Conservation (phyloP, 1,140 invertebrate species). For the Calliphora vicina region DNA sequence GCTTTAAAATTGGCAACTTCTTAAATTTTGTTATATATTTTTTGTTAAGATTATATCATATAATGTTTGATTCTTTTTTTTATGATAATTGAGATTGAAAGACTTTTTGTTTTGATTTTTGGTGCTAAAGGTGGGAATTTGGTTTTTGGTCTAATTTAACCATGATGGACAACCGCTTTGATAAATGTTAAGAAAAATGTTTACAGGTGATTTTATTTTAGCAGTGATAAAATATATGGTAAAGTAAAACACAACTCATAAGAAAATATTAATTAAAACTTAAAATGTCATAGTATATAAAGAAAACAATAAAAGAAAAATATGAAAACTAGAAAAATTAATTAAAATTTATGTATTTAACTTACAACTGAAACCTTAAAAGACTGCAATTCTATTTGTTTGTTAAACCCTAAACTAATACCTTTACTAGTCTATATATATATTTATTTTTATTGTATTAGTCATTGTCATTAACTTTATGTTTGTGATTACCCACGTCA, state of each 20-base stretch:
- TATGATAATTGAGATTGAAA: not conserved
- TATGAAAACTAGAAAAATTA: not conserved
- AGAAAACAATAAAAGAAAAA: not conserved
- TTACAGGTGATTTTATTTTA: not conserved
- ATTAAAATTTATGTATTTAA: not conserved
- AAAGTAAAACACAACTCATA: not conserved
- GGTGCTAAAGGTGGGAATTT: conserved; percentile 23
- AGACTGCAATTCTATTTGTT: not conserved
- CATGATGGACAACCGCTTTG: not conserved
- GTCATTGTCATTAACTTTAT: conserved; percentile 33
- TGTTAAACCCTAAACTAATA: not conserved
- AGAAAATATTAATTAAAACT: not conserved
- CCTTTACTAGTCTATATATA: not conserved
- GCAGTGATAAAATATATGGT: conserved; percentile 10
- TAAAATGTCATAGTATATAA: not conserved
- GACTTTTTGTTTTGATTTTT: not conserved
- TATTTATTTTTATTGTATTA: not conserved
- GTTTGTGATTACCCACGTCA: conserved; percentile 10
- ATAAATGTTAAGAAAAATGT: not conserved
- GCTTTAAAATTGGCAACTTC: conserved; percentile 16
- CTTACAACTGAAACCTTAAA: not conserved
- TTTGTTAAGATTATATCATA: too few species aligned
- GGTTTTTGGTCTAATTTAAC: not conserved
- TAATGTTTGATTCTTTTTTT: not conserved
- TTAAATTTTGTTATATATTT: not conserved